Base-by-base conservation (phyloP, 2,888 invertebrate species). In the Molorchus minor region DNA sequence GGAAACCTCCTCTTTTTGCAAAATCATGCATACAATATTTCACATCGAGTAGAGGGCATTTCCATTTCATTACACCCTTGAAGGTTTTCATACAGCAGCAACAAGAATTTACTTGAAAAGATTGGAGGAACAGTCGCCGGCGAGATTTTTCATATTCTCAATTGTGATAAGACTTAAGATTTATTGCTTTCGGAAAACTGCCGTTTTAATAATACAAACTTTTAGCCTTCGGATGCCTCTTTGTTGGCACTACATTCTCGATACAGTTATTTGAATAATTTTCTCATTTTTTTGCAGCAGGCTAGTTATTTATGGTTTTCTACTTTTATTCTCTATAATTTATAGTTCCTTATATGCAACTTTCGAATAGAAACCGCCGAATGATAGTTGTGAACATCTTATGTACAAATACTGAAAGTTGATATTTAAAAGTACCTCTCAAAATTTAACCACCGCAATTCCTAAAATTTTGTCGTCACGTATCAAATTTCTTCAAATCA, bases 111-210 rank as follows among this genome's bases (percentile, higher is more conserved):
- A 66, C 53, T 64, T 36, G 59, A 62, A 66, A 62, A 64, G 64
- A 66, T 66, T 62, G 66, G 61, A 59, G 46, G 64, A 59, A 36
- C 56, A 51, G 56, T 60, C 45, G 17, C 25, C 45, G 60, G 49
- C 43, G 61, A 62, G 61, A 63, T 63, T 65, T 63, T 63, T 65
- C 63, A 65, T 65, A 65, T 65, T 58, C 61, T 61, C 60, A 65
- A 65, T 61, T 65, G 65, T 63, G 65, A 63, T 65, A 65, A 61
- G 58, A 57, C 47, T 56, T 40, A 56, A 65, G 65, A 65, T 63
- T 65, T 65, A 65, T 65, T 62, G 55, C 62, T 55, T 44, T 44
- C 55, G 46, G 54, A 30, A 43, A 36, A 41, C 12, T 38, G 56
- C 54, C 29, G 51, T 61, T 62, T 62, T 62, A 65, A 65, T 62